Base-by-base conservation (phyloP, 1,140 invertebrate species). In the Drosophila yakuba region DNA sequence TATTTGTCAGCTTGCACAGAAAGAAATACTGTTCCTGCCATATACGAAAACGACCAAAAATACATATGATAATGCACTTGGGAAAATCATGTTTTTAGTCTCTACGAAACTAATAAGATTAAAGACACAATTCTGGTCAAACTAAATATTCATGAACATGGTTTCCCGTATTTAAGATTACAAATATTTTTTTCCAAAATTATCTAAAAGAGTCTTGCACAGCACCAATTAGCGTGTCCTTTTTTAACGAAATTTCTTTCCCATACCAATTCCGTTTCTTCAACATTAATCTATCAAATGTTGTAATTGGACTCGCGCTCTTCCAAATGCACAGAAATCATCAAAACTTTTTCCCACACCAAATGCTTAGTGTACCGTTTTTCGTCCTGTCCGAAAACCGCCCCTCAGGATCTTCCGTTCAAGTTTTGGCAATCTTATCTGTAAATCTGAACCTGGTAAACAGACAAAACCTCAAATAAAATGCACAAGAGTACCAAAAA, bases 401-500 rank as follows among this genome's bases (percentile, higher is more conserved):
- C 75, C 80, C 75, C 17, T 15, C 32, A 32, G 28, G 78, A 63
- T 73, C 52, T 68, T 41, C 17, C 47, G 55, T 62, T 45, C 60
- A 80, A 69, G 51, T 69, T 75, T 58, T 74, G 71, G 35, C 72
- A 85, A 85, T 85, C 82, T 75, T 66, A 85, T 85, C 66, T 71
- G 58, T 36, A 63, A 75, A 62, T 58, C 56, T 55, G 35, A 88
- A 75, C 71, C 80, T 76, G 47, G 52, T 86, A 82, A 88, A 79
- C 69, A 86, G 74, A 86, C 84, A 83, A 82, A 85, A 83, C 79
- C 84, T 79, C 75, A 86, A 88, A 82, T 63, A 69, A 74, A 74
- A 62, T 73, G 66, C 75, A 68, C 50, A 38, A 39, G 55, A 47
- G 28, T 23, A 20, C 32, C 14, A 17, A 20, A 17, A 66, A 59